Evolutionary conservation across 2,888 invertebrate species (phyloP).

Genomic region (Ophion ventricosus): DNA sequence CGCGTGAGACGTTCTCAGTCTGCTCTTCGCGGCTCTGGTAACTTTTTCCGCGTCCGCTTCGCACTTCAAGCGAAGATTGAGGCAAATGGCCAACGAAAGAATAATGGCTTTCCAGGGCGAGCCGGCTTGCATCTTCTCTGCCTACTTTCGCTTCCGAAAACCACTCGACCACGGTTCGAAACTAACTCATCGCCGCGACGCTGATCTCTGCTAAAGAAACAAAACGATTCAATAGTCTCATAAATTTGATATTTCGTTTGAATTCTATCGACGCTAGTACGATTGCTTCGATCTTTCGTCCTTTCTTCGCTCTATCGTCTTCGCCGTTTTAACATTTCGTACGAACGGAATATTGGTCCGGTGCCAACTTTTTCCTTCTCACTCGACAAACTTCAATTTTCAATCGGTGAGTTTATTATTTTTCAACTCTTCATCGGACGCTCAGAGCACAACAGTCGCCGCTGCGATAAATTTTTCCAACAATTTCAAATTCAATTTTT

Average conservation of each 20-base stretch:
- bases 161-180: slow-evolving; percentile 34
- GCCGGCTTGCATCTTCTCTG: slow-evolving; percentile 76
- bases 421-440: too few relatives aligned
- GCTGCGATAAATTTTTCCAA: background rate
- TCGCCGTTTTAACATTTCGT: too few relatives aligned
- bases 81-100: slow-evolving; percentile 73
- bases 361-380: too few relatives aligned
- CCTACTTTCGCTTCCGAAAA: slow-evolving; percentile 43
- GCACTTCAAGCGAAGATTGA: slow-evolving; percentile 69
- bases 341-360: too few relatives aligned
- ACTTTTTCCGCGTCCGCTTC: slow-evolving; percentile 73
- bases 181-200: slow-evolving; percentile 57
- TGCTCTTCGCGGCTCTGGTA: slow-evolving; percentile 73
- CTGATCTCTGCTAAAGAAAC: slow-evolving; percentile 59
- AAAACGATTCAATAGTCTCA: background rate
- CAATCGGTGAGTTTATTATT: too few relatives aligned
- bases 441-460: too few relatives aligned
- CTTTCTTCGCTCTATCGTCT: too few relatives aligned
- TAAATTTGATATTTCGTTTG: background rate
- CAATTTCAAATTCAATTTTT: background rate
- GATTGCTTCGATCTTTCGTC: background rate
- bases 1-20: slow-evolving; percentile 69
- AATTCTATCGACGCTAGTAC: too few relatives aligned
- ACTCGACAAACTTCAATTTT: too few relatives aligned
- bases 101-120: slow-evolving; percentile 72